phyloP scores from a whole-genome alignment of 2,113 vertebrate genomes.

The Dryoscopus gambensis region DNA sequence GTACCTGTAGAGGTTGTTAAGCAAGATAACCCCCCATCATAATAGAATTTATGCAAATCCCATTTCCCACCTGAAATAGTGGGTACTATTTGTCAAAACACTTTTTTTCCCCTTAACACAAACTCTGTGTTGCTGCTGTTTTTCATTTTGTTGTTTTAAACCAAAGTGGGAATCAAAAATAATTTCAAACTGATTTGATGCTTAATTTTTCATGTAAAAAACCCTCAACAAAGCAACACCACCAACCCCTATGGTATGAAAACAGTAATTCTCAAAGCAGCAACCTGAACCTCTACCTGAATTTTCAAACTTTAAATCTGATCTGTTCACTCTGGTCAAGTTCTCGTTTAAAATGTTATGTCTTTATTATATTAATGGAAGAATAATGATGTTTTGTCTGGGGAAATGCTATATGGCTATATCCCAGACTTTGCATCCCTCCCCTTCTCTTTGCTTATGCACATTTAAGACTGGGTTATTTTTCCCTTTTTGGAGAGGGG shows the following conservation, averaged over 20 bases:
- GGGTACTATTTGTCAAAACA: background rate
- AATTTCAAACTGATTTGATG: background rate
- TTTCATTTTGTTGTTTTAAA: background rate
- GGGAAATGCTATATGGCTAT: background rate
- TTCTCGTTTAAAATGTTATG: background rate
- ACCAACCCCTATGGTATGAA: background rate
- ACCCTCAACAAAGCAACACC: background rate
- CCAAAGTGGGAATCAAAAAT: background rate
- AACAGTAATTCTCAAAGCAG: background rate
- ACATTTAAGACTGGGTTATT: background rate
- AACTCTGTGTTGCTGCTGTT: background rate
- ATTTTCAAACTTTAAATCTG: background rate
- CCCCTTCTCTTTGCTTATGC: background rate
- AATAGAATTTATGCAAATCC: conserved; percentile 48
- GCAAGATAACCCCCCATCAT: background rate
- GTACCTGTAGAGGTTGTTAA: background rate
- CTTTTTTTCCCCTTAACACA: background rate
- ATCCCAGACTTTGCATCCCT: background rate
- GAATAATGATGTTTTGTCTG: background rate
- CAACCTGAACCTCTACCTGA: background rate
- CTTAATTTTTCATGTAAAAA: background rate
- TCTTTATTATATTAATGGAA: background rate
- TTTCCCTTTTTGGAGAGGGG: background rate
- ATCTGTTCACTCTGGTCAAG: background rate
- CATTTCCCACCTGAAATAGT: background rate